These are phyloP conservation scores for Mus spretus DNA, from an alignment of 2,797 vertebrate genomes.

Conservation along the genomic window DNA sequence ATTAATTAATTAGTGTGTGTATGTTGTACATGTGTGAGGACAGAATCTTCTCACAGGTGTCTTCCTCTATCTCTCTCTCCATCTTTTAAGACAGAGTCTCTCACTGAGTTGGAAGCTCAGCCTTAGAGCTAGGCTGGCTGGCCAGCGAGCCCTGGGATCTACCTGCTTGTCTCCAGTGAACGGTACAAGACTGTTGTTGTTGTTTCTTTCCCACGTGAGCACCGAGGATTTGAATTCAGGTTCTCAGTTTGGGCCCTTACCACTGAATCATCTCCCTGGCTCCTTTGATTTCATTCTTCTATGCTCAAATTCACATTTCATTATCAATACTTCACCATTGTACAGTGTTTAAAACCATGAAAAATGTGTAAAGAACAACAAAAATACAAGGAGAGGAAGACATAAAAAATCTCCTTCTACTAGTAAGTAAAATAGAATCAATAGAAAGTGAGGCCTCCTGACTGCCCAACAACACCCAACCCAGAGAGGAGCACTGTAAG, in stretches of 20 bases:
- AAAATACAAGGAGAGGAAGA: background rate
- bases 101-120: background rate
- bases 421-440: background rate
- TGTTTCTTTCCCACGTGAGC: background rate
- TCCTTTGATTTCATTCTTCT: background rate
- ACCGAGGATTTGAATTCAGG: background rate
- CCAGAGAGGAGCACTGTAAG: background rate
- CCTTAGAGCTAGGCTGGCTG: background rate
- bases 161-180: background rate
- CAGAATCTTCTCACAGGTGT: background rate
- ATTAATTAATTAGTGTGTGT: background rate
- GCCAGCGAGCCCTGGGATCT: background rate
- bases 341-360: background rate
- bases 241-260: background rate
- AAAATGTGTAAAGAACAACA: background rate
- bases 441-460: background rate
- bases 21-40: background rate
- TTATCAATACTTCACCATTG: background rate
- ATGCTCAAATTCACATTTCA: conserved; percentile 1
- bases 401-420: background rate
- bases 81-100: background rate
- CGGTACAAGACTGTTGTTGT: background rate
- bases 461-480: no score
- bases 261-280: background rate
- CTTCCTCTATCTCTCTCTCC: background rate